Evolutionary conservation across 2,888 invertebrate species (phyloP).

Genomic region (Ophraella communa): DNA sequence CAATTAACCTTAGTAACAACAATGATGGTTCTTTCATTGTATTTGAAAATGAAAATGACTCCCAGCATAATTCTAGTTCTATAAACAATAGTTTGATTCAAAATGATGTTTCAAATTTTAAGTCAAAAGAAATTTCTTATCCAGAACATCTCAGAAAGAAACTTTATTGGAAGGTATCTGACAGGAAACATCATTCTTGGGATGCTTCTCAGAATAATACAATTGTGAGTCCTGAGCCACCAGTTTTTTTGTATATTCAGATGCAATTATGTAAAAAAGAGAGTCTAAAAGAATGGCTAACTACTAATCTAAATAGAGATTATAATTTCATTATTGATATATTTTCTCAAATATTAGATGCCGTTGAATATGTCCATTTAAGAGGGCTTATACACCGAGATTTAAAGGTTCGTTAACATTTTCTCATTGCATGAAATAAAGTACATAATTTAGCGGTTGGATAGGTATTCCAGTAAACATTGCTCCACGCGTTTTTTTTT

Average conservation of each 20-base stretch:
- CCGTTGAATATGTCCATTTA: constrained; percentile 94
- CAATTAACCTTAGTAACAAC: background rate
- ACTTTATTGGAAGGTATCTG: constrained; percentile 49
- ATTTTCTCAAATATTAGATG: constrained; percentile 90
- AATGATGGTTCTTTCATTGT: constrained; percentile 46
- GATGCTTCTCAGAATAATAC: constrained; percentile 48
- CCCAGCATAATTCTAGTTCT: constrained; percentile 13
- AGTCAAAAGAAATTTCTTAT: constrained; percentile 6
- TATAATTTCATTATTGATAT: constrained; percentile 67
- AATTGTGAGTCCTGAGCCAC: constrained; percentile 34
- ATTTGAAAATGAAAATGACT: constrained; percentile 37
- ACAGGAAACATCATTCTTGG: constrained; percentile 55
- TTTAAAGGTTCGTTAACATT: constrained; percentile 73
- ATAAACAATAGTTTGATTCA: background rate
- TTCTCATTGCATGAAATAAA: too few relatives aligned
- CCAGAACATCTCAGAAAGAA: constrained; percentile 42
- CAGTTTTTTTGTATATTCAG: constrained; percentile 90
- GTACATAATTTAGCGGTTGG: too few relatives aligned
- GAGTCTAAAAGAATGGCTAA: constrained; percentile 91
- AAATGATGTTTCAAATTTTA: constrained; percentile 3
- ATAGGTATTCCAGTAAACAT: too few relatives aligned
- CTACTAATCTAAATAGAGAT: constrained; percentile 64
- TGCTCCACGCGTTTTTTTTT: too few relatives aligned
- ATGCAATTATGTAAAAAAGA: constrained; percentile 94
- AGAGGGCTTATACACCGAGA: constrained; percentile 95